Evolutionary conservation across 2,888 invertebrate genomes (phyloP).

Genomic region (Mythimna ferrago): DNA sequence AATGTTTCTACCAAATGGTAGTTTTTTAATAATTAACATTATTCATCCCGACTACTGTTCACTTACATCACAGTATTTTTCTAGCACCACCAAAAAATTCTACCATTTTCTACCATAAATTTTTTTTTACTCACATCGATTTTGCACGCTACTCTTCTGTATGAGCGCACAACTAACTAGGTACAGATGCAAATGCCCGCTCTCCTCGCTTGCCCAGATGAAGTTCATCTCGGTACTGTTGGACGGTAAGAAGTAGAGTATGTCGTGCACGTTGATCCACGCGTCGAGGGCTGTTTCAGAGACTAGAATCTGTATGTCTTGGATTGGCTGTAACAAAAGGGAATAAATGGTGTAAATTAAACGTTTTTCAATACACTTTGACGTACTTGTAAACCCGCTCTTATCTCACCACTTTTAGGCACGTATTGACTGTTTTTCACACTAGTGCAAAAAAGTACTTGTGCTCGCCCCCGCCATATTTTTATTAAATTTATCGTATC

Average conservation of each 20-base stretch:
- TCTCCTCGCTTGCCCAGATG: conserved; percentile 98
- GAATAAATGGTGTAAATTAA: too few species aligned
- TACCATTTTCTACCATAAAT: conserved; percentile 19
- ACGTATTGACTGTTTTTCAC: too few species aligned
- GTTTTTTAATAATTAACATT: not conserved
- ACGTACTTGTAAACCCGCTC: too few species aligned
- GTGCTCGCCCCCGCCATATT: too few species aligned
- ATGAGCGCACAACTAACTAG: conserved; percentile 92
- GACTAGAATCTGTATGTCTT: conserved; percentile 81
- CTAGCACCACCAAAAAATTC: not conserved
- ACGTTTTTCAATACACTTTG: too few species aligned
- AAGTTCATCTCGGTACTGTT: conserved; percentile 89
- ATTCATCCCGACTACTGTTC: not conserved
- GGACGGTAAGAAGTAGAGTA: conserved; percentile 95
- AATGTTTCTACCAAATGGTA: not conserved
- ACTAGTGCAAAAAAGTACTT: too few species aligned
- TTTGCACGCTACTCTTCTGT: conserved; percentile 50
- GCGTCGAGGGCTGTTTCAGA: conserved; percentile 91
- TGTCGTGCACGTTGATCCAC: conserved; percentile 99
- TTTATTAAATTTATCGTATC: too few species aligned
- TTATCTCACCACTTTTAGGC: too few species aligned
- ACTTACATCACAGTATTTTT: not conserved
- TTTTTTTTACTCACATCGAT: conserved; percentile 63
- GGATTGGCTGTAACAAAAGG: conserved; percentile 69
- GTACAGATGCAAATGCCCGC: conserved; percentile 97